These are phyloP conservation scores for Gallinago nigripennis DNA, from an alignment of 2,797 vertebrate species.

Conservation along the genomic window DNA sequence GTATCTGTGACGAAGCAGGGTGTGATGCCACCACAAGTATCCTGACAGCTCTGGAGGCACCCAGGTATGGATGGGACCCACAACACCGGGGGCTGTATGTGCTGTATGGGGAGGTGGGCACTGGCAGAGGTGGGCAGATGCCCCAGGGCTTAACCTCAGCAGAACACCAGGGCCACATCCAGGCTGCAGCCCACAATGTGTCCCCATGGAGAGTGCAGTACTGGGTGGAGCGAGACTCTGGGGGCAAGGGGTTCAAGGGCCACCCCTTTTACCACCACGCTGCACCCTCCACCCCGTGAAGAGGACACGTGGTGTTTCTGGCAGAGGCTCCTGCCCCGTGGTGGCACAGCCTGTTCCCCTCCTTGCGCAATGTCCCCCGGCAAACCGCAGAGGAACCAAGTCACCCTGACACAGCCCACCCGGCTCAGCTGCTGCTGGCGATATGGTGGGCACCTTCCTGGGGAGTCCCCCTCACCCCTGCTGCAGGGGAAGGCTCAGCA, in stretches of 20 bases:
- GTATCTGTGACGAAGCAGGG: not conserved
- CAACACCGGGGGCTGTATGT: accelerated
- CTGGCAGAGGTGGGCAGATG: not conserved
- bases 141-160: not conserved
- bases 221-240: not conserved
- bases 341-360: not conserved
- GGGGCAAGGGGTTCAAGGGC: not conserved
- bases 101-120: not conserved
- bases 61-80: not conserved
- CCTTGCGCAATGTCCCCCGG: not conserved
- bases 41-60: accelerated
- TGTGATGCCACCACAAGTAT: not conserved
- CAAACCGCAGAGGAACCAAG: slow-evolving; percentile 47
- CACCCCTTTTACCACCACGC: not conserved
- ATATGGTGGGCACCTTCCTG: not conserved
- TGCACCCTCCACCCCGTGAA: accelerated
- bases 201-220: not conserved
- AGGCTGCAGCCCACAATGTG: accelerated
- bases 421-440: not conserved
- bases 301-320: not conserved
- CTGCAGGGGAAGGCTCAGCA: not conserved
- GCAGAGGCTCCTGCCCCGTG: not conserved
- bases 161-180: not conserved
- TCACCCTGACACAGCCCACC: not conserved
- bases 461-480: not conserved